Conservation (phyloP, 1,140 invertebrate genomes). For the Acromyrmex heyeri region DNA sequence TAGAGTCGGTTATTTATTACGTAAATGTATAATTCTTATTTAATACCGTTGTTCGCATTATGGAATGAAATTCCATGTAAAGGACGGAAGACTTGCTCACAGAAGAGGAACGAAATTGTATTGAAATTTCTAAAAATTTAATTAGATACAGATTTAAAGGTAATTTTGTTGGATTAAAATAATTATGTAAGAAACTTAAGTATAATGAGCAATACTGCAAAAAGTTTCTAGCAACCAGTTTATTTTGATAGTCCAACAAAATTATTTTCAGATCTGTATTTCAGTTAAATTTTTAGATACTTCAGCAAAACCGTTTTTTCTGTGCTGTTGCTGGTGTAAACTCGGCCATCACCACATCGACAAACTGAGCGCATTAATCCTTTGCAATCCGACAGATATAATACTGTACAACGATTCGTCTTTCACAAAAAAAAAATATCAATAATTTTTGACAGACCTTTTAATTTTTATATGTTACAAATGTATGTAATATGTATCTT, state of each 20-base stretch:
- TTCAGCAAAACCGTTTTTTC: no score
- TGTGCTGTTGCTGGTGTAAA: constrained; percentile 11
- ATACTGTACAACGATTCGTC: background rate
- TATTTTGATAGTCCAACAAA: no score
- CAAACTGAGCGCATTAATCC: background rate
- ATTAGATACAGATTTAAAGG: no score
- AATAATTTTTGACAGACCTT: constrained; percentile 1
- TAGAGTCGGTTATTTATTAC: background rate
- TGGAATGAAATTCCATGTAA: background rate
- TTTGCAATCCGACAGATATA: constrained; percentile 10
- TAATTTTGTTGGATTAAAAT: no score
- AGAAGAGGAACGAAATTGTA: no score
- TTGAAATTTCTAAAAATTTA: no score
- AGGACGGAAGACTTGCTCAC: background rate
- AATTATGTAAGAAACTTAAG: no score
- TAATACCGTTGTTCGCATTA: background rate
- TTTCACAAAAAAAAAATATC: background rate
- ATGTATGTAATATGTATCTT: background rate
- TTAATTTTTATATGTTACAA: background rate
- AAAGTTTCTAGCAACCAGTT: no score
- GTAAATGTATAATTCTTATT: background rate
- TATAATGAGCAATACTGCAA: no score
- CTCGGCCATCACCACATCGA: background rate
- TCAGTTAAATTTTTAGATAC: no score
- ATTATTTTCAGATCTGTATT: no score